phyloP scores from a whole-genome alignment of 1,140 invertebrate genomes.

The Berghia stephanieae region DNA sequence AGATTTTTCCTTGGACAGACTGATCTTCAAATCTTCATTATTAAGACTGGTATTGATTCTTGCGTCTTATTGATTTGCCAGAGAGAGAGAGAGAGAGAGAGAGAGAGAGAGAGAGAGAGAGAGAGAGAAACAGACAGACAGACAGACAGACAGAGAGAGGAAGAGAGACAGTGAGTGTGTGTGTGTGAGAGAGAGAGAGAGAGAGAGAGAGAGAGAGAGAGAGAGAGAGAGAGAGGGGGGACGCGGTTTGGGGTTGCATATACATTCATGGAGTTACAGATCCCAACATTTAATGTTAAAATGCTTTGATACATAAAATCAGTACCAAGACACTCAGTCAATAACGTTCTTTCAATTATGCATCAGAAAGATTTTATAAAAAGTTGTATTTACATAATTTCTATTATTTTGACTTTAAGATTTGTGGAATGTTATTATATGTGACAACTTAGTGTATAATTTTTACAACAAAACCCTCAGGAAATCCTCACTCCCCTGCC shows the following conservation, averaged over 20 bases:
- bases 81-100: slow-evolving; percentile 13
- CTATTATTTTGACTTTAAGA: no score
- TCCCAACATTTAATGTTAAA: neutral
- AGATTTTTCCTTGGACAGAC: neutral
- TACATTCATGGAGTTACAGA: neutral
- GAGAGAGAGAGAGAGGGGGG: neutral
- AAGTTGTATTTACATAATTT: no score
- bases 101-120: slow-evolving; percentile 20
- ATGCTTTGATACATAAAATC: neutral
- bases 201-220: neutral
- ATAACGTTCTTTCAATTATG: neutral
- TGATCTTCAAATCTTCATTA: no score
- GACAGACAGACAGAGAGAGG: neutral
- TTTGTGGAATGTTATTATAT: no score
- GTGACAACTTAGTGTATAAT: no score
- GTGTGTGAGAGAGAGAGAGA: neutral
- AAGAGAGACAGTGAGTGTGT: neutral
- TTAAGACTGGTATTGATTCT: neutral
- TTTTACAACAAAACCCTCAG: no score
- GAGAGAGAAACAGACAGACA: neutral
- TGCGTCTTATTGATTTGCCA: no score
- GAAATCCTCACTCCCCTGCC: no score
- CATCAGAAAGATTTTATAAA: neutral
- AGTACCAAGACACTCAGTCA: neutral
- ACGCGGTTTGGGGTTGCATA: neutral